Conservation (phyloP, 2,113 vertebrate species). For the Chlorocebus sabaeus region DNA sequence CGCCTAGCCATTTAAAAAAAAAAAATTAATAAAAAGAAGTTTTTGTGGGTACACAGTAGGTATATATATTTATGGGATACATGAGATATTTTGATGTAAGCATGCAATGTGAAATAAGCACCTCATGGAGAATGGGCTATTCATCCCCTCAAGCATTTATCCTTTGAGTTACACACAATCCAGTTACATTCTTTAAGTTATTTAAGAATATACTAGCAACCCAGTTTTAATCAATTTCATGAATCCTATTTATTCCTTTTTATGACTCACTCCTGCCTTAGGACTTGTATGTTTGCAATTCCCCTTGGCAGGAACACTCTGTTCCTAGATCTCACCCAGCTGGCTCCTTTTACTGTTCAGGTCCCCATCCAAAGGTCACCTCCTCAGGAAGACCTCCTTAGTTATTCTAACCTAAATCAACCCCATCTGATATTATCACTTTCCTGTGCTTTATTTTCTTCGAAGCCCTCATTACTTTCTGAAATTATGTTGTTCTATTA, state of each 20-base stretch:
- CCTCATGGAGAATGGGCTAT: too few species aligned
- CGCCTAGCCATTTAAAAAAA: too few species aligned
- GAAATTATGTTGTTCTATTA: background rate
- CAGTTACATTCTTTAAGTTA: too few species aligned
- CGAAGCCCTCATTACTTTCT: background rate
- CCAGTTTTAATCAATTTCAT: constrained; percentile 11
- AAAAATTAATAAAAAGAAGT: too few species aligned
- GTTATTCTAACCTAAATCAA: background rate
- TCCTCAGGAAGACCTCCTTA: background rate
- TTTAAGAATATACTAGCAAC: background rate
- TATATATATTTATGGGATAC: too few species aligned
- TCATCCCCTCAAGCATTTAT: too few species aligned
- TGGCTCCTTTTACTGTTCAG: background rate
- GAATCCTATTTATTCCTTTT: constrained; percentile 36
- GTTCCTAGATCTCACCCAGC: background rate
- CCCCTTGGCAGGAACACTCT: background rate
- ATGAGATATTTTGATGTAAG: too few species aligned
- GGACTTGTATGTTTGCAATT: background rate
- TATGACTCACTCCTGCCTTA: background rate
- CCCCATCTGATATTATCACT: background rate
- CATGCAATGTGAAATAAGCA: too few species aligned
- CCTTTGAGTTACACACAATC: too few species aligned
- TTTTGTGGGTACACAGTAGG: too few species aligned
- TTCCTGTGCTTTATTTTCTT: background rate
- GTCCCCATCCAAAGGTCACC: background rate